Percentiles rank a stretch among this genome's conserved stretches.
These are phyloP conservation scores for Agonopterix subpropinquella DNA, from an alignment of 2,888 invertebrate species.

Conservation along the genomic window DNA sequence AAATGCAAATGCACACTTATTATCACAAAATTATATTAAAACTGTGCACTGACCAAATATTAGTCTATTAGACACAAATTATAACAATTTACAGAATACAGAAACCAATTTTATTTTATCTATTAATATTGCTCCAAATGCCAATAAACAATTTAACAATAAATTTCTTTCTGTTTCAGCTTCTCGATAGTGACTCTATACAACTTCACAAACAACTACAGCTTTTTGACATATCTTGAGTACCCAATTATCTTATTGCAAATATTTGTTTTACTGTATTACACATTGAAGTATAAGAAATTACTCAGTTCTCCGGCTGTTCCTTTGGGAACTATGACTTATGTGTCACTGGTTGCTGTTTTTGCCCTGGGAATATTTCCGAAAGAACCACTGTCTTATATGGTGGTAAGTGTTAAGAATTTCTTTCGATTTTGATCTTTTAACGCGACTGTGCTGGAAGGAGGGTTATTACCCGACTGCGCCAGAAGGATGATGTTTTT, in stretches of 20 bases:
- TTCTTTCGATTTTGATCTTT: not conserved
- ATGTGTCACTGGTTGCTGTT: constrained; percentile 35
- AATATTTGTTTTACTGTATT: constrained; percentile 82
- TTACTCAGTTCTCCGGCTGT: constrained; percentile 59
- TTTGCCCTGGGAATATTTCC: constrained; percentile 53
- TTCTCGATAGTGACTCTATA: constrained; percentile 88
- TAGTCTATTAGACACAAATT: too few species aligned
- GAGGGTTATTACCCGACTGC: too few species aligned
- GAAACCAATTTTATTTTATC: too few species aligned
- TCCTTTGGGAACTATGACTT: constrained; percentile 35
- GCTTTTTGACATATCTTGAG: constrained; percentile 86
- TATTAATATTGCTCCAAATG: too few species aligned
- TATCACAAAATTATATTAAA: too few species aligned
- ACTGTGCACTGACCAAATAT: too few species aligned
- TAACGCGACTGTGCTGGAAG: too few species aligned
- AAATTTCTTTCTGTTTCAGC: constrained; percentile 64
- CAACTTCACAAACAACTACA: constrained; percentile 84
- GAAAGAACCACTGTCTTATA: constrained; percentile 67
- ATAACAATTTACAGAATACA: too few species aligned
- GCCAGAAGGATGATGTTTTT: too few species aligned
- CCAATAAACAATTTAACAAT: too few species aligned
- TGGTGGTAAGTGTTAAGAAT: constrained; percentile 76
- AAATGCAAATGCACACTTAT: too few species aligned
- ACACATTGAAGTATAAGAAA: constrained; percentile 81
- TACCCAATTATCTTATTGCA: constrained; percentile 88